A percentile compares a stretch with the other conserved stretches of the same genome.
Conservation (phyloP, 2,113 vertebrate species). For the Bos javanicus region DNA sequence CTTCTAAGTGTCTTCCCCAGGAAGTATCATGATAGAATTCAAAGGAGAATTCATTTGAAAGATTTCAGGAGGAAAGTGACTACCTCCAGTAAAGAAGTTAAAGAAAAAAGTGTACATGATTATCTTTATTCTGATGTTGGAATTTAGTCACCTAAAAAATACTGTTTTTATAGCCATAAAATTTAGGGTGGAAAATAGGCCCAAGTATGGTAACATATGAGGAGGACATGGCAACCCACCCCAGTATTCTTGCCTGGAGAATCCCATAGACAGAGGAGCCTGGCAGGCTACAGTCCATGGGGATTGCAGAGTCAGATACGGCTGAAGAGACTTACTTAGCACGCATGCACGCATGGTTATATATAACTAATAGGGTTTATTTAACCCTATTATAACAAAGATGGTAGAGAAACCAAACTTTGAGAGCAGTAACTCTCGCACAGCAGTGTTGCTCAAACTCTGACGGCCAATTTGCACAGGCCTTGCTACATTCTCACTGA, state of each 20-base stretch:
- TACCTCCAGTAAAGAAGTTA: neutral
- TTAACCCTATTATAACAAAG: neutral
- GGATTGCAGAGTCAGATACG: neutral
- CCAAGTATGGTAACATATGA: neutral
- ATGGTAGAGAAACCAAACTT: neutral
- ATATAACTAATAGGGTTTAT: neutral
- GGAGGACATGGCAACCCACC: neutral
- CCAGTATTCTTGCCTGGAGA: neutral
- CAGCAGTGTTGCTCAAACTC: neutral
- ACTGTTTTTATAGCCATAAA: neutral
- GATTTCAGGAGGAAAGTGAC: neutral
- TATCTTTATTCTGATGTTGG: neutral
- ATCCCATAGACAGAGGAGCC: neutral
- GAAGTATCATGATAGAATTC: neutral
- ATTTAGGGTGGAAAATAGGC: neutral
- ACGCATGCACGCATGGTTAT: neutral
- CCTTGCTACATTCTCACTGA: neutral
- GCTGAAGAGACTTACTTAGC: neutral
- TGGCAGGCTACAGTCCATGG: neutral
- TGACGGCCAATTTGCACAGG: accelerated
- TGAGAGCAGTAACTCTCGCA: no score
- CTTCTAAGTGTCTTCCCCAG: neutral
- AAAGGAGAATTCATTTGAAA: neutral
- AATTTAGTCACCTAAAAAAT: neutral
- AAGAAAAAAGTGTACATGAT: neutral